Evolutionary conservation across 2,888 invertebrate species (phyloP).

Genomic region (Allophyes oxyacanthae): DNA sequence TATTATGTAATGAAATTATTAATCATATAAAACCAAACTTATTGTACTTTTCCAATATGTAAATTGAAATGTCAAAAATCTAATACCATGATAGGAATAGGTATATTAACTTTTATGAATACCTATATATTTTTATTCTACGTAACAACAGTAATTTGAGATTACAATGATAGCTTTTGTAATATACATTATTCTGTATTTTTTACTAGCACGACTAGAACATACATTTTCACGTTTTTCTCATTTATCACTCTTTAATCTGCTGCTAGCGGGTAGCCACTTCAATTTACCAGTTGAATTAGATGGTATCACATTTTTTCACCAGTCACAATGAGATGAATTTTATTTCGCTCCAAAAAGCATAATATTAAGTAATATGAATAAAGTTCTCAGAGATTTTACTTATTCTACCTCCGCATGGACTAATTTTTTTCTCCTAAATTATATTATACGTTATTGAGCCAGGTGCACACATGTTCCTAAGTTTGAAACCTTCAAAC

Average conservation of each 20-base stretch:
- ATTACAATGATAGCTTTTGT: no score
- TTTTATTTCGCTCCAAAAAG: slow-evolving; percentile 12
- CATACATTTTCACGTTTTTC: slow-evolving; percentile 26
- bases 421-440: slow-evolving; percentile 1
- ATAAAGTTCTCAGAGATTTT: background rate
- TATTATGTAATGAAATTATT: no score
- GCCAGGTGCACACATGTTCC: slow-evolving; percentile 8
- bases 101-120: no score
- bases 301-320: slow-evolving; percentile 21
- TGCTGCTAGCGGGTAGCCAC: slow-evolving; percentile 8
- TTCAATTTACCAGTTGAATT: slow-evolving; percentile 29
- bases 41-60: slow-evolving; percentile 5
- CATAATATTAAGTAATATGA: background rate
- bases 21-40: background rate
- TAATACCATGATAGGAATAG: background rate
- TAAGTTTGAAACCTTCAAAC: slow-evolving; percentile 13
- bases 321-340: slow-evolving; percentile 10
- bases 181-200: background rate
- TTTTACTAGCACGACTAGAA: background rate
- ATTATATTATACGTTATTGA: slow-evolving; percentile 17
- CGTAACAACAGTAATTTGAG: no score
- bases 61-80: slow-evolving; percentile 4
- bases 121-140: no score
- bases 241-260: slow-evolving; percentile 39
- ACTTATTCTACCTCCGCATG: slow-evolving; percentile 5